These are phyloP conservation scores for Cydia strobilella DNA, from an alignment of 1,140 invertebrate species.

Conservation along the genomic window DNA sequence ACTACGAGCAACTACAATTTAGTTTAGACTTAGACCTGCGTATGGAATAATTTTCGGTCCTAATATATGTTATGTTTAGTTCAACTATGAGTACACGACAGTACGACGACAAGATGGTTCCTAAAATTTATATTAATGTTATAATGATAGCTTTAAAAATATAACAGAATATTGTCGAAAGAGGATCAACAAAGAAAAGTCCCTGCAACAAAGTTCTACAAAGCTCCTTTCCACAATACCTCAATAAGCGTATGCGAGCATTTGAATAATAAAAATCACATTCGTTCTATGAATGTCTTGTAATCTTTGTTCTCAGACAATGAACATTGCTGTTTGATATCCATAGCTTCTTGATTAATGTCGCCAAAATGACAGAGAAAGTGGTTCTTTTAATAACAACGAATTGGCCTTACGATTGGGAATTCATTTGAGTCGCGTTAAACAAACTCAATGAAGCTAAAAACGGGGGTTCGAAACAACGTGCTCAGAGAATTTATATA, in stretches of 20 bases:
- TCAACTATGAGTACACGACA: neutral
- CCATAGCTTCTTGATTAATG: slow-evolving; percentile 72
- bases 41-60: neutral
- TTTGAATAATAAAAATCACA: slow-evolving; percentile 74
- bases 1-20: neutral
- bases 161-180: neutral
- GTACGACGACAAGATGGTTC: neutral
- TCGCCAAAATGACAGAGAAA: slow-evolving; percentile 61
- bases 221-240: slow-evolving; percentile 51
- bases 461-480: slow-evolving; percentile 1
- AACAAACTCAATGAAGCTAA: slow-evolving; percentile 23
- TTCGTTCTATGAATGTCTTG: slow-evolving; percentile 69
- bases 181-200: slow-evolving; percentile 19
- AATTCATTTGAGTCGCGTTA: slow-evolving; percentile 1
- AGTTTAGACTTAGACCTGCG: neutral
- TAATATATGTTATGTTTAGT: neutral
- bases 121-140: neutral
- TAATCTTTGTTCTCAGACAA: slow-evolving; percentile 68
- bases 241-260: slow-evolving; percentile 57
- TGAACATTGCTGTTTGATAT: slow-evolving; percentile 72
- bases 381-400: slow-evolving; percentile 39
- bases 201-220: slow-evolving; percentile 18
- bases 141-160: slow-evolving; percentile 9
- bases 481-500: neutral
- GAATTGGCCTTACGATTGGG: slow-evolving; percentile 13